Evolutionary conservation across 2,888 invertebrate species (phyloP), one percentile per base, ranked within the genome.

Genomic region (Pristionchus fissidentatus): DNA sequence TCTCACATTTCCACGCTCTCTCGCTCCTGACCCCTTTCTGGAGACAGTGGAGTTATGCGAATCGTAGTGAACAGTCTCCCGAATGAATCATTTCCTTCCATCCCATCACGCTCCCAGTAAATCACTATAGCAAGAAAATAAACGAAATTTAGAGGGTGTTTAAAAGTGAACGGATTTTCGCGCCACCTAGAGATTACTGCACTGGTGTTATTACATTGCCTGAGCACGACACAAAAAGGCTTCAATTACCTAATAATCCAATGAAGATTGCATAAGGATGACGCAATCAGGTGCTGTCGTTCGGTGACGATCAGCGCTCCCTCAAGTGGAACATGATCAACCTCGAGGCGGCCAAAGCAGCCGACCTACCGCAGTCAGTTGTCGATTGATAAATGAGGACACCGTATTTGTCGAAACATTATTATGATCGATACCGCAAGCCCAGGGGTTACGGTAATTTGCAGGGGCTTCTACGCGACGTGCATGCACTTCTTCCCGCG

Each of bases 241-340:
- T 49, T 15, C 49, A 49, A 19, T 49, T 15, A 10, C 19, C 49
- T 49, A 49, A 19, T 15, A 49, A 49, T 15, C 19, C 13, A 10
- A 49, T 15, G 49, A 49, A 49, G 49, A 49, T 19, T 49, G 19
- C 49, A 49, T 49, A 49, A 49, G 10, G 13, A 8, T 26, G 13
- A 62, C 62, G 8, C 26, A 13, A 10, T 4, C 29, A 80, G 80
- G 80, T 80, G 19, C 38, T 95, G 93, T 97, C 97, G 32, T 95
- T 96, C 15, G 97, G 97, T 22, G 98, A 98, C 93, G 97, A 98
- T 92, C 97, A 96, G 92, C 95, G 95, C 90, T 94, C 98, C 78
- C 93, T 96, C 83, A 95, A 85, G 26, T 88, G 88, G 46, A 88
- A 88, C 46, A 85, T 87, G 10, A 70, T 86, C 3, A 87, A 86